These are phyloP conservation scores for Arrhopalites spinosus DNA, from an alignment of 2,888 invertebrate species.

Conservation along the genomic window DNA sequence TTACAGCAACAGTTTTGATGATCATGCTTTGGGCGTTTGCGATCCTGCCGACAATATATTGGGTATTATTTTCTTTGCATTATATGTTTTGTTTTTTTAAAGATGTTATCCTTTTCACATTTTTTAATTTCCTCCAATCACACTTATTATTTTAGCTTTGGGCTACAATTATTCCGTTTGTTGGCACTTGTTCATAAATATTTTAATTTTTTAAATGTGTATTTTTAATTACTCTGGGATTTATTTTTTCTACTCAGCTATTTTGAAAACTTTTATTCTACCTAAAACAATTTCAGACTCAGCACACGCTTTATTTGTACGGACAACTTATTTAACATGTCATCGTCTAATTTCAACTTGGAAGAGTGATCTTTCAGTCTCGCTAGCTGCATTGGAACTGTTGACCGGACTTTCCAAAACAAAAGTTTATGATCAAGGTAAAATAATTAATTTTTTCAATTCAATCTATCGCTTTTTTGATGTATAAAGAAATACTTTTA, in stretches of 20 bases:
- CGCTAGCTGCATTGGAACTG: slow-evolving; percentile 89
- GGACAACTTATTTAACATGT: slow-evolving; percentile 91
- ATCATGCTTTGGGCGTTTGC: slow-evolving; percentile 52
- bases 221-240: too few species aligned
- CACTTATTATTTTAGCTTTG: too few species aligned
- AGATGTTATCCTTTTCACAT: too few species aligned
- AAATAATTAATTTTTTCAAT: slow-evolving; percentile 44
- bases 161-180: too few species aligned
- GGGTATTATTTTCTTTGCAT: slow-evolving; percentile 49
- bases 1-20: slow-evolving; percentile 57
- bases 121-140: too few species aligned
- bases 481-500: too few species aligned
- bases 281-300: slow-evolving; percentile 67
- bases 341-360: slow-evolving; percentile 93
- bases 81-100: not conserved
- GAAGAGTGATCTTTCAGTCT: slow-evolving; percentile 93
- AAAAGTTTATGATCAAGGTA: slow-evolving; percentile 87
- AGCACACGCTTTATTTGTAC: slow-evolving; percentile 84
- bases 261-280: not conserved
- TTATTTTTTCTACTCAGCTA: too few species aligned
- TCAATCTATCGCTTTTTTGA: too few species aligned
- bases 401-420: slow-evolving; percentile 87
- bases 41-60: slow-evolving; percentile 49
- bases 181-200: too few species aligned
- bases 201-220: too few species aligned